These are phyloP conservation scores for Tinea semifulvella DNA, from an alignment of 2,888 invertebrate species.

Conservation along the genomic window DNA sequence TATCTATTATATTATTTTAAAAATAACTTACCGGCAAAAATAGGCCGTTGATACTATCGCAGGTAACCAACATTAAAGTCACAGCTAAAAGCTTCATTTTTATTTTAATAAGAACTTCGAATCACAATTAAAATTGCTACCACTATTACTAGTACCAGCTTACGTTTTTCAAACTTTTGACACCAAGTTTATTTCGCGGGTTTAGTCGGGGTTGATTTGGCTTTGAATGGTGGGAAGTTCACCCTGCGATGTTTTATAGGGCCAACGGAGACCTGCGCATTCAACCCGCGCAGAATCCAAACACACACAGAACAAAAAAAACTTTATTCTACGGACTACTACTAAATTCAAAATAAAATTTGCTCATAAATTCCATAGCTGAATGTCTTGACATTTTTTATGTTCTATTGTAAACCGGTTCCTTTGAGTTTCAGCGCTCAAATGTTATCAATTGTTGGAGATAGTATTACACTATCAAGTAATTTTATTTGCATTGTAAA, in stretches of 20 bases:
- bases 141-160: not conserved
- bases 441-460: constrained; percentile 9
- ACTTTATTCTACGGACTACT: not conserved
- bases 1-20: not conserved
- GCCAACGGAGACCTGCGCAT: constrained; percentile 49
- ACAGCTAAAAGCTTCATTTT: constrained; percentile 45
- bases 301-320: not conserved
- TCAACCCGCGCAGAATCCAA: constrained; percentile 18
- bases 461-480: constrained; percentile 2
- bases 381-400: constrained; percentile 3
- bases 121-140: too few relatives aligned
- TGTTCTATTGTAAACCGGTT: not conserved
- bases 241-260: constrained; percentile 49
- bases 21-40: constrained; percentile 46
- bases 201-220: constrained; percentile 34
- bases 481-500: constrained; percentile 41
- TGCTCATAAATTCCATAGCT: not conserved
- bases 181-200: constrained; percentile 24
- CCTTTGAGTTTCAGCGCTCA: constrained; percentile 9
- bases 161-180: constrained; percentile 17
- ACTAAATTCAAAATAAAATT: not conserved
- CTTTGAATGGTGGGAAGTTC: constrained; percentile 50
- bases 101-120: constrained; percentile 15
- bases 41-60: constrained; percentile 38
- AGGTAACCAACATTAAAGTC: constrained; percentile 35